Conservation (phyloP, 2,797 vertebrate species). For the Gadopsis marmoratus region DNA sequence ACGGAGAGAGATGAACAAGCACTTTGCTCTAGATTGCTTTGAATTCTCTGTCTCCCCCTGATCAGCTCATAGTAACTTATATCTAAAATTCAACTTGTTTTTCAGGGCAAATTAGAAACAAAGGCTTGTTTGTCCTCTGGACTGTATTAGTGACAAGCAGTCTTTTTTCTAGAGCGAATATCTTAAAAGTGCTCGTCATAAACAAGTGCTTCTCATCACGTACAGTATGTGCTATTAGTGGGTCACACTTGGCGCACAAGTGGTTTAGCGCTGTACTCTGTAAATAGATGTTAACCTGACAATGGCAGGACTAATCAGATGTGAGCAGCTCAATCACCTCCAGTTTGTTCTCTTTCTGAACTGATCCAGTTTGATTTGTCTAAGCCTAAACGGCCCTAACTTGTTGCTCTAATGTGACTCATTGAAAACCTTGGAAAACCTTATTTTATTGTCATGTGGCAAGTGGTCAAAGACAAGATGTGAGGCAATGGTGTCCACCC, state of each 20-base stretch:
- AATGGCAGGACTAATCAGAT: slow-evolving; percentile 70
- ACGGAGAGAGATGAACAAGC: slow-evolving; percentile 51
- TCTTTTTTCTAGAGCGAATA: slow-evolving; percentile 51
- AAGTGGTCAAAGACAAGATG: slow-evolving; percentile 6
- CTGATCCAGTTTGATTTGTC: slow-evolving; percentile 10
- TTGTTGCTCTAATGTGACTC: slow-evolving; percentile 9
- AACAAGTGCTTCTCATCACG: slow-evolving; percentile 62
- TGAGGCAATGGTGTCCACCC: not conserved
- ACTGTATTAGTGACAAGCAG: slow-evolving; percentile 25
- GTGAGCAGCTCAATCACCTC: slow-evolving; percentile 51
- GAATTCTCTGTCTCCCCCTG: slow-evolving; percentile 44
- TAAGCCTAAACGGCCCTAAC: not conserved
- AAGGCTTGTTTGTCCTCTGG: slow-evolving; percentile 34
- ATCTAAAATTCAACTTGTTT: slow-evolving; percentile 28
- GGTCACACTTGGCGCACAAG: slow-evolving; percentile 69
- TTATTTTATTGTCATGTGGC: not conserved
- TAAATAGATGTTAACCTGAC: slow-evolving; percentile 72
- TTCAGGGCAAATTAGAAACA: slow-evolving; percentile 38
- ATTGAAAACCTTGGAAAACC: not conserved
- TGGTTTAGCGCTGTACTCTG: slow-evolving; percentile 69
- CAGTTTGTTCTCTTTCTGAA: slow-evolving; percentile 39
- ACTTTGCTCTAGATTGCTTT: slow-evolving; percentile 62
- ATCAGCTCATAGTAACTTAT: slow-evolving; percentile 36
- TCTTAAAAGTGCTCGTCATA: slow-evolving; percentile 48
- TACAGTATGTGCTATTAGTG: slow-evolving; percentile 58